Base-by-base conservation (phyloP, 2,888 invertebrate genomes). In the Ochropleura leucogaster region DNA sequence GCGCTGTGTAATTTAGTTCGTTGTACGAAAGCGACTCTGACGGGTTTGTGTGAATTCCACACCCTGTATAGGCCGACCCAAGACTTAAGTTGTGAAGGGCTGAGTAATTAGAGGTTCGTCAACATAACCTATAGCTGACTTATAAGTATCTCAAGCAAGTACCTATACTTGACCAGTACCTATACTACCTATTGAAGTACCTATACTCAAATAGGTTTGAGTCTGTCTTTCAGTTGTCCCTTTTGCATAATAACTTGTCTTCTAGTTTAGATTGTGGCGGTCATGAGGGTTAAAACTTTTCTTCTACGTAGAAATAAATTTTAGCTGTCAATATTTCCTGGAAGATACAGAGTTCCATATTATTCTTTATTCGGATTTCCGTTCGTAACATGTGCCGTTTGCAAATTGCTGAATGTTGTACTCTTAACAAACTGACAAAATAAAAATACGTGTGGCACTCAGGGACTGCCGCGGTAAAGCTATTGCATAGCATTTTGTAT, bases 321-420 rank as follows among this genome's bases (percentile, higher is more conserved):
- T 49, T 16, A 16, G 6, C 16, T 49, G 16, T 16, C 49, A 8
- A 49, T 30, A 30, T 30, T 30, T 30, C 3, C 30, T 30, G 30
- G 30, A 30, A 30, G 30, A 30, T 30, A 30, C 30, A 30, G 30
- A 30, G 30, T 30, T 30, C 30, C 30, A 30, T 30, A 2, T 30
- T 30, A 2, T 30, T 30, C 30, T 68, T 60, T 16, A 59, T 69
- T 53, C 44, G 42, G 47, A 68, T 74, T 83, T 83, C 44, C 68
- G 30, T 55, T 62, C 44, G 42, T 42, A 59, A 69, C 53, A 74
- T 67, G 72, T 63, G 63, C 68, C 62, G 51, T 67, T 74, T 49
- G 60, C 66, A 72, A 82, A 82, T 80, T 59, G 75, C 44, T 67
- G 46, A 79, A 75, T 53, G 63, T n/a, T 84, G 83, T 47, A 44